These are phyloP conservation scores for Sciurus carolinensis DNA, from an alignment of 2,797 vertebrate species.

Conservation along the genomic window DNA sequence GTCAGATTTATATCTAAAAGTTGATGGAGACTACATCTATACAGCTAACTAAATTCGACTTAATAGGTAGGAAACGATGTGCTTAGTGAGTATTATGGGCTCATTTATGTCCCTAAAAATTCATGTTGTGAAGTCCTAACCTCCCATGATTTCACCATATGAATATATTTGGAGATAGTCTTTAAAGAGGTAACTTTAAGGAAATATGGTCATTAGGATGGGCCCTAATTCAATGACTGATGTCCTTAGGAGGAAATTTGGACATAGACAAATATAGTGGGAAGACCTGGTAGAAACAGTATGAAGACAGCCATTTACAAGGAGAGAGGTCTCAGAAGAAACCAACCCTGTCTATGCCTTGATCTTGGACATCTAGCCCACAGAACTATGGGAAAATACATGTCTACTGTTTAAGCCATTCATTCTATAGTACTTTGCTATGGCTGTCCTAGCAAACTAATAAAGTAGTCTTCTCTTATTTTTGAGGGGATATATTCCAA, in stretches of 20 bases:
- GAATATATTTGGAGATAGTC: neutral
- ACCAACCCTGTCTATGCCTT: neutral
- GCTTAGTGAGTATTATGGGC: neutral
- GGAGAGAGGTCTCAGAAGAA: neutral
- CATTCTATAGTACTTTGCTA: neutral
- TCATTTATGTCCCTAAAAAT: neutral
- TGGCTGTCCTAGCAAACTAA: neutral
- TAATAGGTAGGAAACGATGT: neutral
- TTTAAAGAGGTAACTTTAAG: constrained; percentile 10
- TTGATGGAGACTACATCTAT: neutral
- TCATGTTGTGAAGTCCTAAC: neutral
- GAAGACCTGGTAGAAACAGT: neutral
- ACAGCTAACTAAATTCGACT: neutral
- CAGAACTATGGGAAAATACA: neutral
- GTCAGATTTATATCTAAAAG: constrained; percentile 28
- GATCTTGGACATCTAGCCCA: neutral
- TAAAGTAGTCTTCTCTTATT: neutral
- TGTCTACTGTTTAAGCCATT: neutral
- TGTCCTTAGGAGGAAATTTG: neutral
- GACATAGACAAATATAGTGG: neutral
- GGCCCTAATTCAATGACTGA: neutral
- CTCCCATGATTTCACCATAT: neutral
- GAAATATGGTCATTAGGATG: neutral
- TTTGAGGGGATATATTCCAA: neutral
- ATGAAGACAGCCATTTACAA: neutral